Evolutionary conservation across 2,888 invertebrate species (phyloP), one percentile per base, ranked within the genome.

Genomic region (Cephus sareptanus): DNA sequence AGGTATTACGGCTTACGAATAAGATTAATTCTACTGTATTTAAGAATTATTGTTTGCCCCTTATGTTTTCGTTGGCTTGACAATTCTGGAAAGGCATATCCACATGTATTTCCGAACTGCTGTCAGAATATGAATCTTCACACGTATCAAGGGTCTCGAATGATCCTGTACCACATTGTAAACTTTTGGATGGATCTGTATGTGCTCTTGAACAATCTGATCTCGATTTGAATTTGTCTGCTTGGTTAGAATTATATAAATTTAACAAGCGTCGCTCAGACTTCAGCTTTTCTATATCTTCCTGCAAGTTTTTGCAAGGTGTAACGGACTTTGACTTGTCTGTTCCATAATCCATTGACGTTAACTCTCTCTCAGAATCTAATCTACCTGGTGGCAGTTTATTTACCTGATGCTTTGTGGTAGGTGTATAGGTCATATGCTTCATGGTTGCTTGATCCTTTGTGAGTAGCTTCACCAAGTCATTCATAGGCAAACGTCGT

Each of bases 171-270:
- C 1, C 23, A 23, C 23, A 2, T 23, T 56, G 23, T 56, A 56
- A 56, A 9, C 9, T 56, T 23, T 56, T 56, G 23, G 9, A 56
- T 23, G 56, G 56, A 23, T 23, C 56, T 56, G 9, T 23, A 23
- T 9, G 56, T 2, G 9, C 2, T 23, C 56, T 23, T 23, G 56
- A 23, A 56, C 9, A 56, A 23, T 56, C 56, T 9, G 56, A 56
- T 56, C 56, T 23, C 1, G 56, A 56, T 56, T 56, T 23, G 15
- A 23, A 23, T 56, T 56, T 23, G 6, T 56, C 9, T 56, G 56
- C 9, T 15, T 23, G 56, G 80, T 80, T 85, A 35, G 74, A 79
- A 70, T 74, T 73, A 0, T 89, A 88, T 73, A 81, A 79, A 80
- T 76, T 74, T 15, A 74, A 74, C 30, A 35, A n/a, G 4, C 34